phyloP scores from a whole-genome alignment of 92 coral and sea anemone species.

The Palythoa grandiflora region DNA sequence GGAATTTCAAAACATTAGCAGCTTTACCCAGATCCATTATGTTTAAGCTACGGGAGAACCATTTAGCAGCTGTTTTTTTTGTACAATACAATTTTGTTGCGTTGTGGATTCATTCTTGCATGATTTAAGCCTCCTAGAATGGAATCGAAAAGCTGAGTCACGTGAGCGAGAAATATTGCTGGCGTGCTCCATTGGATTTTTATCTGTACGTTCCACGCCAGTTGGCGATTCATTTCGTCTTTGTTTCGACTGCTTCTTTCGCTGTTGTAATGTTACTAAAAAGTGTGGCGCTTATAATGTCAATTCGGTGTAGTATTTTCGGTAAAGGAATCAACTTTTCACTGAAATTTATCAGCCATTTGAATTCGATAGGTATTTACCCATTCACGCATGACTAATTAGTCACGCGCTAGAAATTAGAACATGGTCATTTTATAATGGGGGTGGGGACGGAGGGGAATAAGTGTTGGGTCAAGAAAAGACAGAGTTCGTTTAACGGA shows the following conservation, averaged over 20 bases:
- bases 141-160: neutral
- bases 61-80: conserved; percentile 29
- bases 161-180: neutral
- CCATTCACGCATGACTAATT: neutral
- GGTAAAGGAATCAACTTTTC: conserved; percentile 1
- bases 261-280: neutral
- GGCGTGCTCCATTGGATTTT: neutral
- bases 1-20: neutral
- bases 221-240: neutral
- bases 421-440: neutral
- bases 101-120: conserved; percentile 1
- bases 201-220: neutral
- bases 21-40: neutral
- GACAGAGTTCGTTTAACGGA: neutral
- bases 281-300: neutral
- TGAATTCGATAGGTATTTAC: conserved; percentile 26
- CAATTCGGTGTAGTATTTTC: neutral
- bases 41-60: neutral
- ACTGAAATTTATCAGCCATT: conserved; percentile 8
- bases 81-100: conserved; percentile 27
- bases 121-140: neutral
- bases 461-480: neutral
- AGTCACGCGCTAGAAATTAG: conserved; percentile 22
- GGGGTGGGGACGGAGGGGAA: neutral
- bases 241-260: neutral